Evolutionary conservation across 1,140 invertebrate species (phyloP), one percentile per base, ranked within the genome.

Genomic region (Papilio dardanus): DNA sequence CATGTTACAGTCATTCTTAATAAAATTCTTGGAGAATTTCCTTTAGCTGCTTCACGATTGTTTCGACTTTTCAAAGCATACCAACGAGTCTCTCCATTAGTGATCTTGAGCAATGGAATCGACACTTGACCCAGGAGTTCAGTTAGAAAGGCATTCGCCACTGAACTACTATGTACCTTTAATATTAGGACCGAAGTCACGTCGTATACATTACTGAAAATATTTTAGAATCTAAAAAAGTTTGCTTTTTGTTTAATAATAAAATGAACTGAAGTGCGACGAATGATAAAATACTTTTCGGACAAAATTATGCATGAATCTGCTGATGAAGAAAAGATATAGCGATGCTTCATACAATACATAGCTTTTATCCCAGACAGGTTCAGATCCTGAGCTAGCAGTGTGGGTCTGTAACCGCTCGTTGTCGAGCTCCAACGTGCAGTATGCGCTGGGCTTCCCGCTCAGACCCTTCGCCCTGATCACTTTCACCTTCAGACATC

Each of bases 311-410:
- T 37, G 35, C 35, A n/a, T n/a, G n/a, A n/a, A n/a, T n/a, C n/a
- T n/a, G n/a, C n/a, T n/a, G n/a, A n/a, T n/a, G n/a, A n/a, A n/a
- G n/a, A 28, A 54, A 54, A 54, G 2, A 54, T 10, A 54, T 14
- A 10, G 1, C 21, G 2, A 24, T 62, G 7, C 10, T 3, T 12
- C 97, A 96, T 93, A 98, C 97, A 99, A 99, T 30, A 97, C 97
- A 90, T 99, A 99, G 75, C 98, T 97, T 93, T 99, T 99, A 84
- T 99, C 97, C 99, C 99, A 99, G 65, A 95, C 96, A 1, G 98
- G 99, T 71, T 96, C 96, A 0, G 99, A 92, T 0, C 97, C 99
- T 87, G 98, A 98, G 85, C 99, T 99, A 87, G 98, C 97, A 3
- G 98, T 99, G 89, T 99, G 98, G 0, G 99, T 99, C 93, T 99